Conservation (phyloP, 2,113 vertebrate species). For the Saimiri boliviensis region DNA sequence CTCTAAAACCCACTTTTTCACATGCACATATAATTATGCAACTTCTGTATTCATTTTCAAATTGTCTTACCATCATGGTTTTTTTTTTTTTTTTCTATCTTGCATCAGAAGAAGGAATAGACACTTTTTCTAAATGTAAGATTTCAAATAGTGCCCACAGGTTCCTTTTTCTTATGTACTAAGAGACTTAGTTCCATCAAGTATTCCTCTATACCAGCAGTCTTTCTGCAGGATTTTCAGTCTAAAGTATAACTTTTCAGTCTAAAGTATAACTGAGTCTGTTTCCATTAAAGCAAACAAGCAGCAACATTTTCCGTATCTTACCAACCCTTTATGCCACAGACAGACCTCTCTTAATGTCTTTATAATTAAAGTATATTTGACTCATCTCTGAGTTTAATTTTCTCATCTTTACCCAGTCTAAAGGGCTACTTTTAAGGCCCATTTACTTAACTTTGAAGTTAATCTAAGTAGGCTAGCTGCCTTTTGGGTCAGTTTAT, state of each 20-base stretch:
- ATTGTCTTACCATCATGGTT: neutral
- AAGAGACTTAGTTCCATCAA: neutral
- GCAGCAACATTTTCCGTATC: neutral
- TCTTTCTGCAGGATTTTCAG: conserved; percentile 17
- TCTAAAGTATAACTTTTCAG: neutral
- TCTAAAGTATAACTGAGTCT: neutral
- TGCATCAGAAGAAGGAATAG: neutral
- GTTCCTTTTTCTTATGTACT: neutral
- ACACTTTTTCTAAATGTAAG: neutral
- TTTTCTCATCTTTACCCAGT: neutral
- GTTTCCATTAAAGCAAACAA: neutral
- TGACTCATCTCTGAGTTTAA: neutral
- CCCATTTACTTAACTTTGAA: neutral
- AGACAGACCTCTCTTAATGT: neutral
- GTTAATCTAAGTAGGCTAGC: neutral
- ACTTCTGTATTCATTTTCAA: neutral
- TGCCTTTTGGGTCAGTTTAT: neutral
- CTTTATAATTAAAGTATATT: neutral
- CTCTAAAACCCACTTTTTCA: neutral
- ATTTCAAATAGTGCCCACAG: neutral
- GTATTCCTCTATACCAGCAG: neutral
- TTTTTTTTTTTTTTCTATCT: neutral
- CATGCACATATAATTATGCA: neutral
- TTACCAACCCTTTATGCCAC: neutral
- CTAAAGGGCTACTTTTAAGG: neutral